These are phyloP conservation scores for Tylochromis polylepis DNA, from an alignment of 2,113 vertebrate species.

Conservation along the genomic window DNA sequence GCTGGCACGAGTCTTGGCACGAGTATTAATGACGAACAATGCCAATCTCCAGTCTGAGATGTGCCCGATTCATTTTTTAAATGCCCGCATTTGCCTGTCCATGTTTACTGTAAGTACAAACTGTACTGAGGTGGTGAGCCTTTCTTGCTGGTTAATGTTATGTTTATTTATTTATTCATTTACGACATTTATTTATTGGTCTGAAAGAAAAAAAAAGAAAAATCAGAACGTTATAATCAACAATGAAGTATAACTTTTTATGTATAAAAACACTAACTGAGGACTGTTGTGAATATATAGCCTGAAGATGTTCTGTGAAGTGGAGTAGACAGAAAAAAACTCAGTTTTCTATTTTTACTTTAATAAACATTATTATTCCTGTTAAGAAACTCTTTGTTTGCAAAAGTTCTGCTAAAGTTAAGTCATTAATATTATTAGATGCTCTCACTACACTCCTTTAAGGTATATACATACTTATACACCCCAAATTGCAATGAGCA, in stretches of 20 bases:
- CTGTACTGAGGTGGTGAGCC: not conserved
- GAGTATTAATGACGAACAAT: not conserved
- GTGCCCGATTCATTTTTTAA: not conserved
- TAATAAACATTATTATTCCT: not conserved
- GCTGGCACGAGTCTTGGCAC: not conserved
- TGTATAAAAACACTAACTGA: not conserved
- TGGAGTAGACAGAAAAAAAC: not conserved
- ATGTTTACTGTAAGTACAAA: not conserved
- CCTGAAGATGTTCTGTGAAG: not conserved
- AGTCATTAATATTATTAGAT: not conserved
- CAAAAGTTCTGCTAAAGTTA: not conserved
- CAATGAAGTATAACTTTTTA: not conserved
- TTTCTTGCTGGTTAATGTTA: not conserved
- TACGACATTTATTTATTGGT: not conserved
- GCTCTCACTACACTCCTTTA: not conserved
- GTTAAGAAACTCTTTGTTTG: not conserved
- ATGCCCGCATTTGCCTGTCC: not conserved
- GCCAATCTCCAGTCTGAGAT: not conserved
- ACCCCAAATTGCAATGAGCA: not conserved
- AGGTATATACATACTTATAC: slow-evolving; percentile 29
- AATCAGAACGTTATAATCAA: not conserved
- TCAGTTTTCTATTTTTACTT: not conserved
- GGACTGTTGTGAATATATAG: not conserved
- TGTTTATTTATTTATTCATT: not conserved
- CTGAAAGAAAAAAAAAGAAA: no score